phyloP scores from a whole-genome alignment of 2,797 vertebrate species.

The Falco berigora region DNA sequence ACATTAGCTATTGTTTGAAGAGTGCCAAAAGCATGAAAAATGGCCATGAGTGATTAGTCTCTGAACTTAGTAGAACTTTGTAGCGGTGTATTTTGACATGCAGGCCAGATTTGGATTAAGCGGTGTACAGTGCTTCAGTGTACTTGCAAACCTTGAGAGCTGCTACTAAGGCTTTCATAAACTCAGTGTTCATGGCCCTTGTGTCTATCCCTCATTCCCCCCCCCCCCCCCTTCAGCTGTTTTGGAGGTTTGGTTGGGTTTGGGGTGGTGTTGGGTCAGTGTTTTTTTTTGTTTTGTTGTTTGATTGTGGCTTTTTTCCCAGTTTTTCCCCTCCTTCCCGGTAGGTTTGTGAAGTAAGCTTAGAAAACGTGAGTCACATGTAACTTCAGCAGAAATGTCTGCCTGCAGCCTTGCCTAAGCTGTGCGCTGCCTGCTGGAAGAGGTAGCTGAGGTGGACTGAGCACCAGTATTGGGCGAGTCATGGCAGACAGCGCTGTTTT shows the following conservation, averaged over 20 bases:
- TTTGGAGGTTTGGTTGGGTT: not conserved
- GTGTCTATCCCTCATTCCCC: not conserved
- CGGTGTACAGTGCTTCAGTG: not conserved
- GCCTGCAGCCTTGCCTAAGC: too few relatives aligned
- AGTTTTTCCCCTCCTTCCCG: not conserved
- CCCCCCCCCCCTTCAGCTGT: not conserved
- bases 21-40: not conserved
- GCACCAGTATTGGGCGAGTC: accelerated
- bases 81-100: not conserved
- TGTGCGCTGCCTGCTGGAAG: not conserved
- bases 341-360: not conserved
- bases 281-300: not conserved
- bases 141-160: not conserved
- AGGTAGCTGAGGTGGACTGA: not conserved
- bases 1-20: not conserved
- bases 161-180: not conserved
- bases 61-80: not conserved
- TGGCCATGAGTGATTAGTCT: accelerated
- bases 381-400: not conserved
- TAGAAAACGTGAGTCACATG: accelerated
- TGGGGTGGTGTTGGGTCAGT: not conserved
- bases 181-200: not conserved
- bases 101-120: not conserved
- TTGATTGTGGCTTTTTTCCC: too few relatives aligned
- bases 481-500: not conserved